These are phyloP conservation scores for Oryzaephilus surinamensis DNA, from an alignment of 1,140 invertebrate species.

Conservation along the genomic window DNA sequence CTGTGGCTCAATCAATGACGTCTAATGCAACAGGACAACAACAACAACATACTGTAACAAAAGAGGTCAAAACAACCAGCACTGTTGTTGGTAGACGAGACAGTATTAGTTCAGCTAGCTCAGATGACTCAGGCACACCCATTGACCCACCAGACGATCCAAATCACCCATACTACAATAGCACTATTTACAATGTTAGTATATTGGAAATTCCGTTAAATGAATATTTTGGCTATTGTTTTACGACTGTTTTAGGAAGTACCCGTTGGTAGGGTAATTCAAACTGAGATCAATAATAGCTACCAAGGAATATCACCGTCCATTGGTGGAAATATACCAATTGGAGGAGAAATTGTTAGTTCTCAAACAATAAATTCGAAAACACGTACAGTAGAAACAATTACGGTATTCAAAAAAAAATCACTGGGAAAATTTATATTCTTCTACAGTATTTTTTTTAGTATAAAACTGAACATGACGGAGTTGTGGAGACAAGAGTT, in stretches of 20 bases:
- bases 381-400: slow-evolving; percentile 91
- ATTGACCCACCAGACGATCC: slow-evolving; percentile 68
- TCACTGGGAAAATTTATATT: slow-evolving; percentile 33
- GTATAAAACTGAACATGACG: slow-evolving; percentile 96
- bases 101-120: slow-evolving; percentile 70
- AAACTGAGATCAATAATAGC: slow-evolving; percentile 56
- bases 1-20: slow-evolving; percentile 80
- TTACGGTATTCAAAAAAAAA: no score
- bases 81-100: slow-evolving; percentile 63
- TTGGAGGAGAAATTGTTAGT: slow-evolving; percentile 70
- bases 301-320: slow-evolving; percentile 40
- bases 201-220: no score
- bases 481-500: slow-evolving; percentile 87
- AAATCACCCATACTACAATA: slow-evolving; percentile 42
- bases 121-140: slow-evolving; percentile 78
- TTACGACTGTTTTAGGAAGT: no score
- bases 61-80: slow-evolving; percentile 78
- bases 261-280: slow-evolving; percentile 45
- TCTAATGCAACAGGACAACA: slow-evolving; percentile 74
- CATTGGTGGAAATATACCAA: slow-evolving; percentile 50
- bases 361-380: slow-evolving; percentile 90
- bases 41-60: slow-evolving; percentile 79
- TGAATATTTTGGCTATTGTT: no score
- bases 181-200: slow-evolving; percentile 29
- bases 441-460: slow-evolving; percentile 34